Conservation (phyloP, 2,797 vertebrate genomes). For the Mormyrops attenuatus region DNA sequence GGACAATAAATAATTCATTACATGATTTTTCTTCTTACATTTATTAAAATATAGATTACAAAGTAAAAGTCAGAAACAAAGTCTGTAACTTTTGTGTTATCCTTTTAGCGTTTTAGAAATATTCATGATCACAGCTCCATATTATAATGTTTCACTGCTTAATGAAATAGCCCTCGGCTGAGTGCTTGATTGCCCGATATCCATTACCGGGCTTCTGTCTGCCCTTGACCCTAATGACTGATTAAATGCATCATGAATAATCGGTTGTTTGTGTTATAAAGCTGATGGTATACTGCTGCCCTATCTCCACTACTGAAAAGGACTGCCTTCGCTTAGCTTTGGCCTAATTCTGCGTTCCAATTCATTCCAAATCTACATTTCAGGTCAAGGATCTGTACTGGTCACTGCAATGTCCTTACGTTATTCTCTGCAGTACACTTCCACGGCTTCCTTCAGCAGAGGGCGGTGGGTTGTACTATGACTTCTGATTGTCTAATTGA, state of each 20-base stretch:
- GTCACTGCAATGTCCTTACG: background rate
- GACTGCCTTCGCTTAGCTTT: background rate
- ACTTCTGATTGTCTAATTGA: background rate
- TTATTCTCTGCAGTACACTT: background rate
- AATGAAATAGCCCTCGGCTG: background rate
- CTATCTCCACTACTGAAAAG: background rate
- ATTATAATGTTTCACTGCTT: background rate
- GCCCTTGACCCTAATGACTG: slow-evolving; percentile 8
- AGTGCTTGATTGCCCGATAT: slow-evolving; percentile 1
- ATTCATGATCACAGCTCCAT: background rate
- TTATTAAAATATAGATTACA: slow-evolving; percentile 1
- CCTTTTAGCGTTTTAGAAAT: background rate
- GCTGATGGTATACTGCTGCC: background rate
- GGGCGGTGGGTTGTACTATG: background rate
- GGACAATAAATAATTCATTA: background rate
- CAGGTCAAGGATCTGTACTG: background rate
- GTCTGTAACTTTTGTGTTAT: background rate
- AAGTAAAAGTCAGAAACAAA: background rate
- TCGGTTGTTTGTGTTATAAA: background rate
- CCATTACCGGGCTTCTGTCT: background rate
- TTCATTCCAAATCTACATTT: background rate
- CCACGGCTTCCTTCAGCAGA: background rate
- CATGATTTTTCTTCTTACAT: background rate
- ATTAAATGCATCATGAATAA: background rate
- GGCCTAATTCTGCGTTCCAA: background rate